phyloP scores from a whole-genome alignment of 2,797 vertebrate genomes.

The Takifugu rubripes region DNA sequence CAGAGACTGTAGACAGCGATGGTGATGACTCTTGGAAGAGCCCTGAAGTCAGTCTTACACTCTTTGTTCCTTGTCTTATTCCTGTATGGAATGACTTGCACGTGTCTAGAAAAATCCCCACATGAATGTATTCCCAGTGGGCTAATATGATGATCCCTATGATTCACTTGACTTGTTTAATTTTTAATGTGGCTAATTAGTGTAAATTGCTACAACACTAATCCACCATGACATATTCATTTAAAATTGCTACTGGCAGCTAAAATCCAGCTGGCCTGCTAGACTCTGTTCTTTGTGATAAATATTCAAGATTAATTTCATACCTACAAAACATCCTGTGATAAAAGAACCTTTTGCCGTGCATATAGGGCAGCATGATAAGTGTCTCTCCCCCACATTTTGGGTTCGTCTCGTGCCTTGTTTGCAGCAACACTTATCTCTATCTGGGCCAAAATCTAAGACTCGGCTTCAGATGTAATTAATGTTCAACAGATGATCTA shows the following conservation, averaged over 20 bases:
- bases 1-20: no score
- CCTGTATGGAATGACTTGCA: no score
- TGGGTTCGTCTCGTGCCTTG: conserved; percentile 33
- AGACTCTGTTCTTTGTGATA: no score
- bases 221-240: not conserved
- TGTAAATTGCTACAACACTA: not conserved
- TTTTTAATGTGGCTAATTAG: not conserved
- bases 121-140: no score
- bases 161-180: no score
- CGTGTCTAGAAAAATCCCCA: no score
- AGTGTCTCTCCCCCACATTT: conserved; percentile 37
- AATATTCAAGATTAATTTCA: no score
- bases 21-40: no score
- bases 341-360: conserved; percentile 39
- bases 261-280: not conserved
- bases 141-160: no score
- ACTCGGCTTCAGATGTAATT: conserved; percentile 73
- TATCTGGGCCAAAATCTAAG: conserved; percentile 59
- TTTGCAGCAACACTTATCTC: conserved; percentile 61
- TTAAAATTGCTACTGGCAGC: not conserved
- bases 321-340: conserved; percentile 35
- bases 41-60: no score
- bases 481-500: conserved; percentile 63
- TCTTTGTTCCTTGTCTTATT: no score
- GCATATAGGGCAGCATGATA: conserved; percentile 37